A percentile compares a stretch with the other conserved stretches of the same genome.
Conservation (phyloP, 2,888 invertebrate genomes). For the Callosobruchus maculatus region DNA sequence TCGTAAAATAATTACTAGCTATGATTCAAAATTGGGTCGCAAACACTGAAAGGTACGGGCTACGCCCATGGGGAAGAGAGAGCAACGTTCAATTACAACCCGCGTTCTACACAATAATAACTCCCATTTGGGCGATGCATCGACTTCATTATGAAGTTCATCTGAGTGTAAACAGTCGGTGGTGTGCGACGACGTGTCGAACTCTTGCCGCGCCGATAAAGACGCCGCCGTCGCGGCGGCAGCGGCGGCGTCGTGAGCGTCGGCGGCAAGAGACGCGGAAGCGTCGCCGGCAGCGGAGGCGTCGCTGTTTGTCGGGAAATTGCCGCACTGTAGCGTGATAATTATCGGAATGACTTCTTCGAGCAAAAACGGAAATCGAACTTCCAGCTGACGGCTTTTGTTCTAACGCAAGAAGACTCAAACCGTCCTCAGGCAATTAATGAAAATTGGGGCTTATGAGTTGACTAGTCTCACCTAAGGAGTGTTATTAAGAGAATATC, state of each 20-base stretch:
- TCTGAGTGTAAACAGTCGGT: slow-evolving; percentile 17
- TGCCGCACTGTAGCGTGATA: not conserved
- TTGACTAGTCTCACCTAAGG: no score
- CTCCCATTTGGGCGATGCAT: slow-evolving; percentile 4
- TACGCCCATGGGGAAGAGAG: not conserved
- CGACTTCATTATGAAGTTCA: slow-evolving; percentile 19
- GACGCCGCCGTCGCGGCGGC: not conserved
- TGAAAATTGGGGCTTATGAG: not conserved
- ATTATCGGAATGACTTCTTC: not conserved
- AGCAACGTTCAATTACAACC: not conserved
- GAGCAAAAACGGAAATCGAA: not conserved
- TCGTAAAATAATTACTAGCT: no score
- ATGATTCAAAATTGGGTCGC: no score
- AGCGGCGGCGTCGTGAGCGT: no score
- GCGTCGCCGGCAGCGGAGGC: not conserved
- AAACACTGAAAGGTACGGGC: no score
- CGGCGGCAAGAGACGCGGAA: not conserved
- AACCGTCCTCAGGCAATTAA: not conserved
- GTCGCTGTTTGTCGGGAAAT: not conserved
- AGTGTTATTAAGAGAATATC: no score
- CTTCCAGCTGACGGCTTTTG: not conserved
- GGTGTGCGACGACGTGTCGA: slow-evolving; percentile 14
- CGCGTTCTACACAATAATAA: not conserved
- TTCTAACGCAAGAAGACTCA: not conserved
- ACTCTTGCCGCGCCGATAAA: not conserved